These are phyloP conservation scores for Orussus abietinus DNA, from an alignment of 1,140 invertebrate genomes.

Conservation along the genomic window DNA sequence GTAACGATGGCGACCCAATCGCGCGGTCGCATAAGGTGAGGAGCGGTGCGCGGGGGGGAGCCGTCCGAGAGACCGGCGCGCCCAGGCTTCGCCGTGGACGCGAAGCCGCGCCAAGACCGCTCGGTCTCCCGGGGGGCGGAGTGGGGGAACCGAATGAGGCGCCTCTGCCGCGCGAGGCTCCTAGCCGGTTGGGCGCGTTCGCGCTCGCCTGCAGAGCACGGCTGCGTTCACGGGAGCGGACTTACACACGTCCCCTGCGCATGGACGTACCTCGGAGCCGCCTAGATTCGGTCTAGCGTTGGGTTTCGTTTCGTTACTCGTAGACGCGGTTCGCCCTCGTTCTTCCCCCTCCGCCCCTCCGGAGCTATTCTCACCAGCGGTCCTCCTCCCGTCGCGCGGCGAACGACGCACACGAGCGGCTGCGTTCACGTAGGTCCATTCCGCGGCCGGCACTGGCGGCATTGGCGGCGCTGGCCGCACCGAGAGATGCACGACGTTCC, in stretches of 20 bases:
- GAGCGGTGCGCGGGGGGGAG: conserved; percentile 1
- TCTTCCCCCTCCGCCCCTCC: conserved; percentile 38
- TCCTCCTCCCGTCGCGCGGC: conserved; percentile 38
- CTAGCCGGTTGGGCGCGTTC: no score
- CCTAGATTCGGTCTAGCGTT: no score
- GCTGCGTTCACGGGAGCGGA: no score
- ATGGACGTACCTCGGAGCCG: no score
- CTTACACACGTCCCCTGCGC: no score
- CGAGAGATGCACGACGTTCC: neutral
- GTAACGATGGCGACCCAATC: conserved; percentile 9
- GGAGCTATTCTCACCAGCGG: conserved; percentile 45
- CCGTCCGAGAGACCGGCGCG: neutral
- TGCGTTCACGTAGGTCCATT: no score
- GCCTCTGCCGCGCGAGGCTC: neutral
- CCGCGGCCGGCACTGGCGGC: neutral
- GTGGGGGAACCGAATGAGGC: neutral
- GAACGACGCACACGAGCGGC: conserved; percentile 1
- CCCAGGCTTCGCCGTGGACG: no score
- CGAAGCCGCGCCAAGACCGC: no score
- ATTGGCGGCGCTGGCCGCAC: neutral
- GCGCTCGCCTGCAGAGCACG: no score
- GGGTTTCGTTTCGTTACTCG: no score
- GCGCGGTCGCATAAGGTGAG: neutral
- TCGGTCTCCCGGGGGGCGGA: conserved; percentile 8
- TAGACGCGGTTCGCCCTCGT: no score